phyloP scores from a whole-genome alignment of 1,140 invertebrate species.

The Danaus plexippus region DNA sequence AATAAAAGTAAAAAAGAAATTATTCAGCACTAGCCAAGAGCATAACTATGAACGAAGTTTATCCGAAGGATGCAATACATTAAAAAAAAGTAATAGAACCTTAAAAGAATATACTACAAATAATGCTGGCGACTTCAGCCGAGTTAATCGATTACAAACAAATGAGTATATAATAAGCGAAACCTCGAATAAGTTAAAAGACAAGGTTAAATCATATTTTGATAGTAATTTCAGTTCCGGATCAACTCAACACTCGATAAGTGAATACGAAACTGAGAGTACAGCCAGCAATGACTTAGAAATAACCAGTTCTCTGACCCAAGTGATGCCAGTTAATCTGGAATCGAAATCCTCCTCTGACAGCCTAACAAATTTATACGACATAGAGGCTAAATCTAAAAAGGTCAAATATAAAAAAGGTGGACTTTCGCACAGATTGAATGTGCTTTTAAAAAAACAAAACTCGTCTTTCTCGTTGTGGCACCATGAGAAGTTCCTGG shows the following conservation, averaged over 20 bases:
- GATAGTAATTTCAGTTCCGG: conserved; percentile 43
- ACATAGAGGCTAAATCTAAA: conserved; percentile 26
- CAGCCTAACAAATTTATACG: conserved; percentile 19
- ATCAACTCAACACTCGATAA: conserved; percentile 46
- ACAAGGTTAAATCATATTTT: conserved; percentile 48
- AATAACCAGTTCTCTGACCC: conserved; percentile 29
- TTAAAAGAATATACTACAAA: too few relatives aligned
- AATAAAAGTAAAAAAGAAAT: too few relatives aligned
- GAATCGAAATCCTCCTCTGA: conserved; percentile 15
- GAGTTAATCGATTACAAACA: too few relatives aligned
- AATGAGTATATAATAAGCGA: conserved; percentile 4
- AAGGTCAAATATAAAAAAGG: conserved; percentile 53
- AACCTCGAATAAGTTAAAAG: conserved; percentile 23
- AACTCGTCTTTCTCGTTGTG: conserved; percentile 45
- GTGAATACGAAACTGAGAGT: conserved; percentile 38
- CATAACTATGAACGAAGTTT: too few relatives aligned
- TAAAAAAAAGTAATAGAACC: too few relatives aligned
- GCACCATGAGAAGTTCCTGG: conserved; percentile 57
- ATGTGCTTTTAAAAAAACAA: conserved; percentile 45
- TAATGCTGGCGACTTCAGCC: too few relatives aligned
- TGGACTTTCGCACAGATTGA: conserved; percentile 43
- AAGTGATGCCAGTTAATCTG: conserved; percentile 17
- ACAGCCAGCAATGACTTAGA: conserved; percentile 41
- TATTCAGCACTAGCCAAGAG: too few relatives aligned
- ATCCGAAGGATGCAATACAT: too few relatives aligned